These are phyloP conservation scores for Cettia cetti DNA, from an alignment of 2,113 vertebrate genomes.

Conservation along the genomic window DNA sequence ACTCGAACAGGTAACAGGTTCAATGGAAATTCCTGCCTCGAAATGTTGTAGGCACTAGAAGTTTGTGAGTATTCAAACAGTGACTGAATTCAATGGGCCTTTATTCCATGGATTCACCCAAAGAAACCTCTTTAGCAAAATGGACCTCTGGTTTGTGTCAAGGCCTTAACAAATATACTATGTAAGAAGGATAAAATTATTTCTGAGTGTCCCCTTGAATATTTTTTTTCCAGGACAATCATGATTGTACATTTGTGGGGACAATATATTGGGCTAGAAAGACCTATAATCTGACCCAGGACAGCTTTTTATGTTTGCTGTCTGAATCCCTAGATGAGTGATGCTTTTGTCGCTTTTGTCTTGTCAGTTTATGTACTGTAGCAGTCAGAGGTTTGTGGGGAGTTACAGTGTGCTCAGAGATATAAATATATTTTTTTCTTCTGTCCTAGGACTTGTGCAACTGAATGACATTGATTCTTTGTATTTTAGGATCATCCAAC, in stretches of 20 bases:
- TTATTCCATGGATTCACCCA: background rate
- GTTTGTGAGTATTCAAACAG: background rate
- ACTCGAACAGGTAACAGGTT: background rate
- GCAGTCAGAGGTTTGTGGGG: background rate
- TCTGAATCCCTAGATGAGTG: background rate
- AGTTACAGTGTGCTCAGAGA: background rate
- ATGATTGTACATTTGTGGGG: background rate
- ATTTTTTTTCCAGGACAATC: background rate
- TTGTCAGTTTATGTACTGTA: background rate
- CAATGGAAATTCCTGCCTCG: background rate
- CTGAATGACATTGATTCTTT: background rate
- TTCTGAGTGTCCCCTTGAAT: background rate
- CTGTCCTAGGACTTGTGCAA: background rate
- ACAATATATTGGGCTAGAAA: background rate
- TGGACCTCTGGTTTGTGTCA: background rate
- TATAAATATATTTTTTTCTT: background rate
- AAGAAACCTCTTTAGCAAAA: background rate
- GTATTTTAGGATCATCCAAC: background rate
- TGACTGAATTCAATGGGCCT: background rate
- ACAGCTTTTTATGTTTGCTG: background rate
- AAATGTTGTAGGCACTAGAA: background rate
- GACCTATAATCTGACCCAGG: background rate
- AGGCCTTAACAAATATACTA: background rate
- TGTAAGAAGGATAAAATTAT: background rate
- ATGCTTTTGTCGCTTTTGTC: background rate